Evolutionary conservation across 2,888 invertebrate species (phyloP), one percentile per base, ranked within the genome.

Genomic region (Dolichopus griseipennis): DNA sequence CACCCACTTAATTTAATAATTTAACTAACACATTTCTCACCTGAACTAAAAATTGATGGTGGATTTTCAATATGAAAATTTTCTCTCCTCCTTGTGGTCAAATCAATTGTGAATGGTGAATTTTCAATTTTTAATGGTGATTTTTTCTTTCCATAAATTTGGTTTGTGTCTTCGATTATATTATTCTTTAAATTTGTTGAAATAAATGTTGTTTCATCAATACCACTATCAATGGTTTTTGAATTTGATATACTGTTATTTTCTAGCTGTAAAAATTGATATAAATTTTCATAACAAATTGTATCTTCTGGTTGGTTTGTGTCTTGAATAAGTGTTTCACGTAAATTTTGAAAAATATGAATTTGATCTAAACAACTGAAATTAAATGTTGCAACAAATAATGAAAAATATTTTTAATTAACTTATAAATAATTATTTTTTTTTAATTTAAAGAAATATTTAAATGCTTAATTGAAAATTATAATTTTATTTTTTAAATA

Each of bases 301-400:
- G 77, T 76, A 72, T 78, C 77, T 70, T 80, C 77, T 69, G 81
- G 74, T 69, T 73, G 71, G 52, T 78, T 77, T 33, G 78, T 73
- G 70, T 80, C 78, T 74, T 80, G 80, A 71, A 81, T 78, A 74
- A 80, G 78, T 71, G 81, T 75, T 71, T 79, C 81, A 68, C 77
- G 77, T 70, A 81, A 74, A 77, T 79, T 78, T 72, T 81, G 80
- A 77, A 80, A 81, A 72, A 81, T 76, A 74, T 81, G 80, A 69
- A 81, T 75, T 73, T 77, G 78, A 75, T 81, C 81, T 73, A 75
- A 76, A 73, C 81, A 81, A 73, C 81, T 81, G 77, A 69, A 75
- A 73, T n/a, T n/a, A n/a, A n/a, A n/a, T n/a, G n/a, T n/a, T 34
- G 43, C 5, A 52, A 61, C 52, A 66, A n/a, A n/a, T n/a, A n/a